Percentiles rank a stretch among this genome's conserved stretches.
Evolutionary conservation across 2,113 vertebrate genomes (phyloP).

Genomic region (Lathamus discolor): DNA sequence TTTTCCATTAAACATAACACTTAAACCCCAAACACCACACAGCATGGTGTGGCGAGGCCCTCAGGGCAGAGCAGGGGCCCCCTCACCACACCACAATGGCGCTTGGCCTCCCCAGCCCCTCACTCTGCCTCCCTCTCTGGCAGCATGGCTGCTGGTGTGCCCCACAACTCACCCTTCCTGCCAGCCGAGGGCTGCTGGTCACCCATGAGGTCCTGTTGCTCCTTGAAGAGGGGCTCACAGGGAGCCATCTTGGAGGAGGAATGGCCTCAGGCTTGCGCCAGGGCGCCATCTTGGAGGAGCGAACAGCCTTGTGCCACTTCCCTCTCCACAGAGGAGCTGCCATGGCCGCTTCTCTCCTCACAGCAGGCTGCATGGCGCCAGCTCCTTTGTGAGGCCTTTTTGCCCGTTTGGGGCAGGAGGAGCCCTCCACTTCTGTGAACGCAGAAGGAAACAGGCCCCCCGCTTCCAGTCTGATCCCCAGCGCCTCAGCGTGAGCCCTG

Average conservation of each 20-base stretch:
- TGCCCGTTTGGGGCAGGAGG: rapidly evolving
- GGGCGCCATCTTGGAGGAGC: not conserved
- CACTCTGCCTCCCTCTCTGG: not conserved
- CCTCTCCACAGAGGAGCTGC: not conserved
- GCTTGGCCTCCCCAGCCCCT: not conserved
- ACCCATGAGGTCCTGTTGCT: rapidly evolving
- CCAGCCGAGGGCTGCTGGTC: not conserved
- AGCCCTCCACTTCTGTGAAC: not conserved
- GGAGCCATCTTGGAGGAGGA: not conserved
- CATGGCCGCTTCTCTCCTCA: not conserved
- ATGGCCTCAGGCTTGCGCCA: not conserved
- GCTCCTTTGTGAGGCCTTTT: not conserved
- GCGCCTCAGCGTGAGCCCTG: not conserved
- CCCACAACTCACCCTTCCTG: not conserved
- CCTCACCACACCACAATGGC: not conserved
- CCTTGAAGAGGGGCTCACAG: not conserved
- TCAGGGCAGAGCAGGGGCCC: no score
- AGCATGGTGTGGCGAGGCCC: rapidly evolving
- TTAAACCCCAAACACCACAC: not conserved
- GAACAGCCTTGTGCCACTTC: not conserved
- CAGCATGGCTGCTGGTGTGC: rapidly evolving
- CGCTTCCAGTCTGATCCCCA: rapidly evolving
- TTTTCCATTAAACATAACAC: not conserved
- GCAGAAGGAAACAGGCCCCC: not conserved
- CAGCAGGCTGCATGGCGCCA: rapidly evolving